Conservation (phyloP, 2,113 vertebrate genomes). For the Neotragus moschatus region DNA sequence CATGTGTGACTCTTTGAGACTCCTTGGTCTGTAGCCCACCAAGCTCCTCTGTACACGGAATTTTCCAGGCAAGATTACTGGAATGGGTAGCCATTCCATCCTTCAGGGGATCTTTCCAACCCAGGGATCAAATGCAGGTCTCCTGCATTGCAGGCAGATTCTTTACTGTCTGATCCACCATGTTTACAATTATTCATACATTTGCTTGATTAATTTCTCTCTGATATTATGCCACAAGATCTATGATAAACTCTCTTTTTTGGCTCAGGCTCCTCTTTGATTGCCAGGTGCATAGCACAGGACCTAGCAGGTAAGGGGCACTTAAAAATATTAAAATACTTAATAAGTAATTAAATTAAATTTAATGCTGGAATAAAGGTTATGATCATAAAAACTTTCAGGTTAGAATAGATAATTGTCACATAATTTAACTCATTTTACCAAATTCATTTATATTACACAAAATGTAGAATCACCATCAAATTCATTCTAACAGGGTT, state of each 20-base stretch:
- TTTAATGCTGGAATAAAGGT: not conserved
- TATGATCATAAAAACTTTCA: not conserved
- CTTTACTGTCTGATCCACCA: not conserved
- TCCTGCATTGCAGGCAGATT: not conserved
- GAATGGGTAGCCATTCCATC: not conserved
- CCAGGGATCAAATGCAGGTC: not conserved
- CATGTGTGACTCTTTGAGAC: not conserved
- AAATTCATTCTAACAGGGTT: not conserved
- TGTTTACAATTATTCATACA: not conserved
- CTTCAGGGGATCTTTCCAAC: not conserved
- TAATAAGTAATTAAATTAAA: not conserved
- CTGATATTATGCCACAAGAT: not conserved
- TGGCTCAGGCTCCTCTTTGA: not conserved
- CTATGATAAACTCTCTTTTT: not conserved
- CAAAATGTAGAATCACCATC: not conserved
- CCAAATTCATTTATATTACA: not conserved
- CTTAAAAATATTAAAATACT: not conserved
- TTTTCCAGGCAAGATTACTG: not conserved
- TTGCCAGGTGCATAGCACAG: not conserved
- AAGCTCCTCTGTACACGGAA: not conserved
- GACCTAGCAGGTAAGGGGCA: not conserved
- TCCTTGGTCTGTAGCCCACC: not conserved
- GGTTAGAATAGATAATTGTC: not conserved
- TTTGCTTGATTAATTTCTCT: not conserved
- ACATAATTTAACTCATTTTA: not conserved